A percentile compares a stretch with the other conserved stretches of the same genome.
Conservation (phyloP, 1,140 invertebrate genomes). For the Bombus consobrinus region DNA sequence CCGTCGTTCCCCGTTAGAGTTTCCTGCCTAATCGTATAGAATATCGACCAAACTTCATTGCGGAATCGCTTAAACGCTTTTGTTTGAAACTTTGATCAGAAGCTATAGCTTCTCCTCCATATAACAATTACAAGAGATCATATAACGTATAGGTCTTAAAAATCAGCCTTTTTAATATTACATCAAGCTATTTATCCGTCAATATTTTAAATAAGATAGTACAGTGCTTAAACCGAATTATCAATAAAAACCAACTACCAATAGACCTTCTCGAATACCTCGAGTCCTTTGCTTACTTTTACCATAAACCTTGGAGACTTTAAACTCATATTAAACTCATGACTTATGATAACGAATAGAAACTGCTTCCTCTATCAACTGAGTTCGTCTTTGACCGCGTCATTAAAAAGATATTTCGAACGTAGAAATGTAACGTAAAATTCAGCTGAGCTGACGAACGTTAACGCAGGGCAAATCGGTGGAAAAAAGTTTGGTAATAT, state of each 20-base stretch:
- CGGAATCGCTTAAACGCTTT: background rate
- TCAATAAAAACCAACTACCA: no score
- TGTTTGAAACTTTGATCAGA: background rate
- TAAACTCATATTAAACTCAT: no score
- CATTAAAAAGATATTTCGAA: background rate
- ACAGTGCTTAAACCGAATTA: background rate
- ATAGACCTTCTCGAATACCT: no score
- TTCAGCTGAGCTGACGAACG: background rate
- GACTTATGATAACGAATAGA: background rate
- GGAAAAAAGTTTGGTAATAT: constrained; percentile 18
- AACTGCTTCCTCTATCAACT: background rate
- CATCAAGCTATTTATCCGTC: background rate
- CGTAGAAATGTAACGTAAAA: background rate
- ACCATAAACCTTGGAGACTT: no score
- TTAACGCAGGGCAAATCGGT: background rate
- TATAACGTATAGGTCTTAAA: background rate
- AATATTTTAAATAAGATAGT: background rate
- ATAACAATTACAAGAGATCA: background rate
- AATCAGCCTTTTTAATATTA: background rate
- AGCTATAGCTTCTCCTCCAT: background rate
- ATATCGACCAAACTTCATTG: constrained; percentile 39
- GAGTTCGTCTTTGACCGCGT: background rate
- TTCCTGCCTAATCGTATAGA: constrained; percentile 51
- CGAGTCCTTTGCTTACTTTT: no score
- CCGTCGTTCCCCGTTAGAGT: constrained; percentile 34